phyloP scores from a whole-genome alignment of 2,888 invertebrate species.

The Coronaproctus castanopsis region DNA sequence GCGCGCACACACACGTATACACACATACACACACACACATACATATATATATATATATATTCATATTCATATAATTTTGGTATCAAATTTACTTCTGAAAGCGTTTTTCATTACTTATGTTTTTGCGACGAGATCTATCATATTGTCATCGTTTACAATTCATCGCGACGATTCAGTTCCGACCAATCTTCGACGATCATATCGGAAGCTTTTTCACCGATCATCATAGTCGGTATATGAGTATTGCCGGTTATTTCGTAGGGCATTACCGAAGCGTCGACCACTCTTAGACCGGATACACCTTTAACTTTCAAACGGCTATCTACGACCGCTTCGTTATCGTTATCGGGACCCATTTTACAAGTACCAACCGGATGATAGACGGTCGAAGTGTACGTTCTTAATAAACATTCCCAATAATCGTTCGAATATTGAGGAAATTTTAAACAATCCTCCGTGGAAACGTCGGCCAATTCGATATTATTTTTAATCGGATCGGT shows the following conservation, averaged over 20 bases:
- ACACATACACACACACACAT: background rate
- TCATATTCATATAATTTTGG: too few relatives aligned
- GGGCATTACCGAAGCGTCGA: conserved; percentile 77
- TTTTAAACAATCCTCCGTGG: conserved; percentile 56
- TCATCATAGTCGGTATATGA: conserved; percentile 77
- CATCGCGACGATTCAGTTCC: too few relatives aligned
- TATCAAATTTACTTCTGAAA: too few relatives aligned
- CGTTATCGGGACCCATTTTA: conserved; percentile 69
- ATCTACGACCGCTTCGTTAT: conserved; percentile 62
- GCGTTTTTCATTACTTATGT: too few relatives aligned
- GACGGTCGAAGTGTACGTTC: conserved; percentile 72
- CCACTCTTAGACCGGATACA: conserved; percentile 52
- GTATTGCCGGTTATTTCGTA: conserved; percentile 74
- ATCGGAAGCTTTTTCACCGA: conserved; percentile 72
- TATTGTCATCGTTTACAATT: too few relatives aligned
- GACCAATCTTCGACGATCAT: conserved; percentile 65
- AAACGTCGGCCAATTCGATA: conserved; percentile 43
- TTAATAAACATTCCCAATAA: conserved; percentile 69
- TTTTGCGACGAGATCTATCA: too few relatives aligned
- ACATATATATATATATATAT: background rate
- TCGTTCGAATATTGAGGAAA: conserved; percentile 46
- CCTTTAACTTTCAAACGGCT: conserved; percentile 56
- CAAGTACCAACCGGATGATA: conserved; percentile 76
- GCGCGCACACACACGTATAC: background rate
- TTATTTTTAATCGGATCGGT: conserved; percentile 57